phyloP scores from a whole-genome alignment of 2,113 vertebrate species.

The Oryzias javanicus region DNA sequence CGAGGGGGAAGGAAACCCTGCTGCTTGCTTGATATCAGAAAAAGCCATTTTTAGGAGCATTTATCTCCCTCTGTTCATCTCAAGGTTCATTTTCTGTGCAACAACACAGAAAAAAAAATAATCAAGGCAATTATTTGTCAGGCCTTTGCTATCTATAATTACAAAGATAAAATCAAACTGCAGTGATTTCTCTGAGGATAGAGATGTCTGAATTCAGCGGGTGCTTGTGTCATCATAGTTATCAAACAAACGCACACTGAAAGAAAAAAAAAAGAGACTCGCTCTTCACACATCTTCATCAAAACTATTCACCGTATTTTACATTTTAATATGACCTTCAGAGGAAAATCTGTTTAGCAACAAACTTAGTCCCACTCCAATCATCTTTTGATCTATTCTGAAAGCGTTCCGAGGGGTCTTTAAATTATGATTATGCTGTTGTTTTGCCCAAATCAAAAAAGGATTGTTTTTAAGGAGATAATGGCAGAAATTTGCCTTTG shows the following conservation, averaged over 20 bases:
- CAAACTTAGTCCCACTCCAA: too few species aligned
- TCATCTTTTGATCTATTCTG: too few species aligned
- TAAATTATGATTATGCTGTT: too few species aligned
- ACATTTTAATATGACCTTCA: constrained; percentile 8
- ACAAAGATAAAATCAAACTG: constrained; percentile 69
- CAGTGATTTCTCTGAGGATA: constrained; percentile 70
- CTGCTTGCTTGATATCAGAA: constrained; percentile 72
- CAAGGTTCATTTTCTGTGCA: constrained; percentile 68
- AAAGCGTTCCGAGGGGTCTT: too few species aligned
- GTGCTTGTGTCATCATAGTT: constrained; percentile 66
- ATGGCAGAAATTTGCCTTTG: too few species aligned
- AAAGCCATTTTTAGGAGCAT: constrained; percentile 67
- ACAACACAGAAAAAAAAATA: constrained; percentile 48
- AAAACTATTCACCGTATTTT: constrained; percentile 20
- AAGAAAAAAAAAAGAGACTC: constrained; percentile 27
- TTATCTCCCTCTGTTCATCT: constrained; percentile 64
- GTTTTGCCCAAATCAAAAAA: too few species aligned
- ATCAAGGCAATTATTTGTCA: constrained; percentile 71
- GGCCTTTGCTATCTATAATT: constrained; percentile 71
- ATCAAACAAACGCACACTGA: constrained; percentile 55
- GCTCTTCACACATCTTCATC: constrained; percentile 15
- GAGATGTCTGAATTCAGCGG: constrained; percentile 50
- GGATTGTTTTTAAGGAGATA: too few species aligned
- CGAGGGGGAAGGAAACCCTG: constrained; percentile 67
- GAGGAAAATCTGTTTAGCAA: neutral